Conservation (phyloP, 1,140 invertebrate species). For the Tetramorium simillimum region DNA sequence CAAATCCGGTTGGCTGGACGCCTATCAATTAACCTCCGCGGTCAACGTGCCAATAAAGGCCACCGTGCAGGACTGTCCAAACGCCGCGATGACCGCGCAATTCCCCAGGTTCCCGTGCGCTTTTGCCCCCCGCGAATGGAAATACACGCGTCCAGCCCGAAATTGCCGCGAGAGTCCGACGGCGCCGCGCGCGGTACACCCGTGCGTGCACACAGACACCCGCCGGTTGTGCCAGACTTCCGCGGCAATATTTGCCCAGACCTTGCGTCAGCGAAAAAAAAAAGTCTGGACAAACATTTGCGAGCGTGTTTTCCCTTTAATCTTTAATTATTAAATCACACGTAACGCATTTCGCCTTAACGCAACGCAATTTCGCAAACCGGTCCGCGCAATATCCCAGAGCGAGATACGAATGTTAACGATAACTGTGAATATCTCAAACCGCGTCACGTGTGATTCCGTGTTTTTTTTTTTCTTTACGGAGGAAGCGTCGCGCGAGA, state of each 20-base stretch:
- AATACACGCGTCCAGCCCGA: constrained; percentile 24
- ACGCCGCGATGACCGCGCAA: constrained; percentile 44
- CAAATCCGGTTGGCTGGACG: constrained; percentile 54
- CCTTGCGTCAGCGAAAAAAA: constrained; percentile 29
- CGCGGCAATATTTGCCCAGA: constrained; percentile 34
- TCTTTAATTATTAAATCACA: constrained; percentile 51
- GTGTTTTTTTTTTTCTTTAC: not conserved
- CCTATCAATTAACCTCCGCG: constrained; percentile 63
- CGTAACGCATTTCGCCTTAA: not conserved
- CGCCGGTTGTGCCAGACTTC: not conserved
- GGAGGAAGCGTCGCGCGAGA: constrained; percentile 1
- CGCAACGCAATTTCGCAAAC: constrained; percentile 20
- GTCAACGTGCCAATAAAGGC: constrained; percentile 63
- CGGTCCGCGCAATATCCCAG: not conserved
- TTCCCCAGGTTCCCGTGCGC: constrained; percentile 43
- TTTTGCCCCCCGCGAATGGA: constrained; percentile 16
- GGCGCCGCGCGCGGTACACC: not conserved
- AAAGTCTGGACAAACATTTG: constrained; percentile 2
- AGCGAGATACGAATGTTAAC: not conserved
- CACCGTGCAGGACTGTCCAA: constrained; percentile 42
- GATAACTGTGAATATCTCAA: constrained; percentile 19
- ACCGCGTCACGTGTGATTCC: not conserved
- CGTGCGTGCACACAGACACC: not conserved
- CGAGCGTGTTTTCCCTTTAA: constrained; percentile 25
- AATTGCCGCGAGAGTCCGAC: constrained; percentile 17